Conservation (phyloP, 1,140 invertebrate species). For the Atopsyche davidsoni region DNA sequence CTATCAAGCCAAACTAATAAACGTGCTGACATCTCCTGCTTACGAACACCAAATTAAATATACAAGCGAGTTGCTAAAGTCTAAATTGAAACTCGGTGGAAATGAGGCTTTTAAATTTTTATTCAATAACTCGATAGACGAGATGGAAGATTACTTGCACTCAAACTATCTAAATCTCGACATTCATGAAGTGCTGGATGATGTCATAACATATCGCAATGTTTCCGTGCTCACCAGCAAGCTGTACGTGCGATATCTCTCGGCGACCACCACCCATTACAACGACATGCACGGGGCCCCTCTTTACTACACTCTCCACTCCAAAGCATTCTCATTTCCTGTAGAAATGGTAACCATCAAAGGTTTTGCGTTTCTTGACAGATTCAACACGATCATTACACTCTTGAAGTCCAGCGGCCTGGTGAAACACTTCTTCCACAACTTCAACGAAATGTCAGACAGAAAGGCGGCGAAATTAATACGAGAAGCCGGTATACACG, state of each 20-base stretch:
- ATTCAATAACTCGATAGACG: slow-evolving; percentile 27
- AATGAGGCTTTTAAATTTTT: slow-evolving; percentile 23
- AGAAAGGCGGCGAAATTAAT: slow-evolving; percentile 15
- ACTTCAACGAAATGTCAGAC: slow-evolving; percentile 11
- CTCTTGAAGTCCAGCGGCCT: slow-evolving; percentile 22
- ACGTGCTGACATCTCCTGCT: slow-evolving; percentile 20
- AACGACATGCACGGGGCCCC: slow-evolving; percentile 24
- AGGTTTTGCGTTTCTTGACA: slow-evolving; percentile 24
- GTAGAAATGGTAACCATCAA: slow-evolving; percentile 26
- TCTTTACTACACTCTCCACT: slow-evolving; percentile 14
- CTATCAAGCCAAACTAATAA: slow-evolving; percentile 27
- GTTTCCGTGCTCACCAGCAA: slow-evolving; percentile 24
- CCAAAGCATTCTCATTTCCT: slow-evolving; percentile 28
- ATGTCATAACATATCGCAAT: slow-evolving; percentile 24
- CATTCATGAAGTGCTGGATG: slow-evolving; percentile 24
- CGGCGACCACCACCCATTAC: slow-evolving; percentile 18
- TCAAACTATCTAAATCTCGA: slow-evolving; percentile 22
- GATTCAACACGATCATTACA: slow-evolving; percentile 17
- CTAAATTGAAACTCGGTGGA: slow-evolving; percentile 23
- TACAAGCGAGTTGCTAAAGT: slow-evolving; percentile 15
- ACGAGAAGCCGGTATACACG: slow-evolving; percentile 7
- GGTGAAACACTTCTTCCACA: slow-evolving; percentile 10
- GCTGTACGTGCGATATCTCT: slow-evolving; percentile 22
- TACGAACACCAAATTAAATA: slow-evolving; percentile 26
- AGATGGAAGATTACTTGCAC: slow-evolving; percentile 19